Evolutionary conservation across 2,888 invertebrate species (phyloP), one percentile per base, ranked within the genome.

Genomic region (Barypeithes pellucidus): DNA sequence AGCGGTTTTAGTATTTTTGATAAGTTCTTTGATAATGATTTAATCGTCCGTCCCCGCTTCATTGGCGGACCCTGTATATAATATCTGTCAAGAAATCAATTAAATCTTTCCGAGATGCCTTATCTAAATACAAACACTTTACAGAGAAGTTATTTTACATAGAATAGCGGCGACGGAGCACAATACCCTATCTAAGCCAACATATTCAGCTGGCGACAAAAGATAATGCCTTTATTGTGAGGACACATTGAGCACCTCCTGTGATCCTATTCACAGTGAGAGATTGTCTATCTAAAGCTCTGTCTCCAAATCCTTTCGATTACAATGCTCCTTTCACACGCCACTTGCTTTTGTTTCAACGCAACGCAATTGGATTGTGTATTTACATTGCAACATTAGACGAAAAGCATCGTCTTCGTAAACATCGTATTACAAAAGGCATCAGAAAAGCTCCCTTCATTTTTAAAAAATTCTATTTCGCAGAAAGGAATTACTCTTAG

Each of bases 151-250:
- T 73, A 73, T 73, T 69, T 69, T 60, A 73, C 69, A 73, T 67
- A 18, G 65, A 73, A 69, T 73, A 69, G 73, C 69, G 73, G 69
- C 67, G 67, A 75, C 67, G 65, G 67, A 67, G 70, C 73, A 80
- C 79, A 80, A 81, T 81, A 79, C 78, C 79, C 79, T 81, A 82
- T 82, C 82, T 81, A 81, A 82, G 81, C 80, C 80, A 81, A 84
- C 84, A 85, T 84, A 84, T 86, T 86, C 86, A 85, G 81, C 85
- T 85, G 86, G 83, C 85, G 84, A 86, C 86, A 86, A 86, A 86
- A 86, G 86, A 86, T 86, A 86, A 86, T 86, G 85, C 86, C 78
- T 77, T 84, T 81, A 86, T 86, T 86, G 86, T 86, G 80, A 82
- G 82, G 82, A 82, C 83, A 84, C 84, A 84, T 81, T 84, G 84